Evolutionary conservation across 2,113 vertebrate species (phyloP).

Genomic region (Drymodes brunneopygia): DNA sequence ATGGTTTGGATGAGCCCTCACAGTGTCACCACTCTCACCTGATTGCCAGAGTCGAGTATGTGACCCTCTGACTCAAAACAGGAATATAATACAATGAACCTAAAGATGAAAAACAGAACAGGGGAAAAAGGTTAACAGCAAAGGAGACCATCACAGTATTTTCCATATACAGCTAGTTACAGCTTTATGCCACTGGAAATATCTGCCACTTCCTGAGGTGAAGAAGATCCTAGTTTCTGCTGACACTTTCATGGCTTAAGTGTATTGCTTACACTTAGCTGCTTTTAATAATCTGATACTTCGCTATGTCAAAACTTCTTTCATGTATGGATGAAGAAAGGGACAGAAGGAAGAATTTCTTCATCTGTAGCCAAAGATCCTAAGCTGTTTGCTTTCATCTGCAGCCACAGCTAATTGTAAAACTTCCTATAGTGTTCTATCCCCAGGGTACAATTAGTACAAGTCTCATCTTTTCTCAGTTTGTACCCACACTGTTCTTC

Average conservation of each 20-base stretch:
- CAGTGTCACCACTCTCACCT: neutral
- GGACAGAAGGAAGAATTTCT: slow-evolving; percentile 40
- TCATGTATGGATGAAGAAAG: slow-evolving; percentile 50
- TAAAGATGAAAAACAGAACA: neutral
- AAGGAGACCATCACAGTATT: neutral
- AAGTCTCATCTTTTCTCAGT: slow-evolving; percentile 9
- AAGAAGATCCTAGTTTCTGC: neutral
- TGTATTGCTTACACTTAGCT: slow-evolving; percentile 41
- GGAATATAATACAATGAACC: neutral
- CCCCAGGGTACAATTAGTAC: slow-evolving; percentile 29
- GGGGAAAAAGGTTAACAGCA: neutral
- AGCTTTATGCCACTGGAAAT: neutral
- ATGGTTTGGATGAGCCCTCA: neutral
- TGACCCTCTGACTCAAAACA: neutral
- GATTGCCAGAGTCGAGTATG: neutral
- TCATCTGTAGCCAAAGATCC: slow-evolving; percentile 50
- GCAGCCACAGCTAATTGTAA: slow-evolving; percentile 19
- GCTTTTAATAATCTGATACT: slow-evolving; percentile 58
- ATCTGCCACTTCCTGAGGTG: neutral
- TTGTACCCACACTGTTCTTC: slow-evolving; percentile 2
- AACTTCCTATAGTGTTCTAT: slow-evolving; percentile 28
- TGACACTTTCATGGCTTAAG: neutral
- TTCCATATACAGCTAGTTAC: neutral
- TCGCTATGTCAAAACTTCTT: slow-evolving; percentile 55
- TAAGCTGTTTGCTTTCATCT: slow-evolving; percentile 53